Evolutionary conservation across 2,113 vertebrate genomes (phyloP), one percentile per base, ranked within the genome.

Genomic region (Saguinus imperator): DNA sequence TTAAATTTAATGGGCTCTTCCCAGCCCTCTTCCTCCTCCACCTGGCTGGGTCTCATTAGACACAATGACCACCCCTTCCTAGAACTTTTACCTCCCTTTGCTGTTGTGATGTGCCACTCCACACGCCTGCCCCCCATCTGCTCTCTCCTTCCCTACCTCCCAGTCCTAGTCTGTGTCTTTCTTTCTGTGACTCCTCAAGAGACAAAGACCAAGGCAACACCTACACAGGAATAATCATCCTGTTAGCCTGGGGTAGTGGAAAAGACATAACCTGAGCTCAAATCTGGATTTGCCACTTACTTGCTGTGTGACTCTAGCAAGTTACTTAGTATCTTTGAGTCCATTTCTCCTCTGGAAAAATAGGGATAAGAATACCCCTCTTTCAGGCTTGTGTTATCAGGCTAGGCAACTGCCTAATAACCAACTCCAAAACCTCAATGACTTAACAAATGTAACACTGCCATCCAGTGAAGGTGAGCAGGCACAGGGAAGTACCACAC

Each of bases 41-140:
- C 94, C 76, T 92, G 70, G 76, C 89, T 92, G 72, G 86, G 84
- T 97, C 92, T 97, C 92, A 7, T 97, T 89, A 94, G 95, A 92
- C 76, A 90, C 70, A 75, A 48, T 4, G 87, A 70, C 92, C 95
- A 89, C 87, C 87, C 40, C 58, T 92, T 91, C 92, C 89, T 86
- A 20, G 61, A 58, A 80, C 72, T 11, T 6, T 92, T 82, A 9
- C 87, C 43, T 85, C 57, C 76, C 81, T 82, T 83, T 50, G 16
- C 72, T 35, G n/a, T 83, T 29, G 10, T 50, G 40, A 84, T 61
- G 20, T 9, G 10, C 43, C 70, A 64, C 80, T 72, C 73, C 6
- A 29, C 73, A 87, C 2, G 0, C 64, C 91, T 87, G 70, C 94
- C 84, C 40, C 27, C 40, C 57, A n/a, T 37, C 27, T 13, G 25